phyloP scores from a whole-genome alignment of 1,140 invertebrate genomes.

The Aradophagus sp. region DNA sequence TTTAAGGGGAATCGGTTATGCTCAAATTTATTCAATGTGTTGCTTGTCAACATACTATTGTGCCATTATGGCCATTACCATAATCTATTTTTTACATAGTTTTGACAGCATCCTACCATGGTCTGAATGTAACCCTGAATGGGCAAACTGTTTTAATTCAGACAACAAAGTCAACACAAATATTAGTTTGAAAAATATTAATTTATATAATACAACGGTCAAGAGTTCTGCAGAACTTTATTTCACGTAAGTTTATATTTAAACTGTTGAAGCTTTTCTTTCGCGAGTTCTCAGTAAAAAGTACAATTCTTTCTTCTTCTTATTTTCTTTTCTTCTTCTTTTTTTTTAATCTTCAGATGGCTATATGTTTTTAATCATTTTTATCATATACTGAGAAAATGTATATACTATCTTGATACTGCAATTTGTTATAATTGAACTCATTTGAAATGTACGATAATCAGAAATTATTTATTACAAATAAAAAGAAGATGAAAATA shows the following conservation, averaged over 20 bases:
- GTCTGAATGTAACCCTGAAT: slow-evolving; percentile 79
- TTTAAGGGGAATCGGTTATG: slow-evolving; percentile 85
- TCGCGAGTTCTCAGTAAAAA: too few relatives aligned
- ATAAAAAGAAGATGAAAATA: too few relatives aligned
- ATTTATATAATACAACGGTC: slow-evolving; percentile 42
- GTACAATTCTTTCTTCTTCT: too few relatives aligned
- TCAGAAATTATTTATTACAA: too few relatives aligned
- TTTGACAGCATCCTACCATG: slow-evolving; percentile 81
- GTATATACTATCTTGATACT: too few relatives aligned
- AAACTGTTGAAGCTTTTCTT: too few relatives aligned
- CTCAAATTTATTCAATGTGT: slow-evolving; percentile 82
- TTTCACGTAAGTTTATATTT: slow-evolving; percentile 75
- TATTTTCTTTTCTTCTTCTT: too few relatives aligned
- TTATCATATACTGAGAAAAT: too few relatives aligned
- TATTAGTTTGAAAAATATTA: slow-evolving; percentile 12
- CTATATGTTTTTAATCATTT: too few relatives aligned
- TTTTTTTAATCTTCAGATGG: too few relatives aligned
- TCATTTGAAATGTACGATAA: too few relatives aligned
- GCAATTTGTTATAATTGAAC: too few relatives aligned
- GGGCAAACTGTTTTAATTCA: slow-evolving; percentile 74
- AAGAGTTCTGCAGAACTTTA: slow-evolving; percentile 78
- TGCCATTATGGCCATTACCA: slow-evolving; percentile 85
- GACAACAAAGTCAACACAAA: slow-evolving; percentile 18
- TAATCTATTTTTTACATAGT: slow-evolving; percentile 83
- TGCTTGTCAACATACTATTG: slow-evolving; percentile 87